Conservation (phyloP, 92 coral and sea anemone genomes). For the Porites evermanni region DNA sequence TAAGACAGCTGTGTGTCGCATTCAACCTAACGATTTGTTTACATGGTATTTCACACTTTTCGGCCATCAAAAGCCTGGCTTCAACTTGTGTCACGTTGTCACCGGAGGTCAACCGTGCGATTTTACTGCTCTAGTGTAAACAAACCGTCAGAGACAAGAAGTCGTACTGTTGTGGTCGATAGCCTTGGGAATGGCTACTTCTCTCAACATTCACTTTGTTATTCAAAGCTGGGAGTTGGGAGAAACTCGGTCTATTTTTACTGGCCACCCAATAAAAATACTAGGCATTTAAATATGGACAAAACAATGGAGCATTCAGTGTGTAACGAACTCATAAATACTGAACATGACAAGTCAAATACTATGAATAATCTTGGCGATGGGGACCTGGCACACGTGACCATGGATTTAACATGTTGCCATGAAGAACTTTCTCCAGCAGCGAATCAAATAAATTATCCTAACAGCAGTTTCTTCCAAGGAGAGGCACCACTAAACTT, state of each 20-base stretch:
- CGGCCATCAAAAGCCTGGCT: not conserved
- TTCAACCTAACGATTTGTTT: not conserved
- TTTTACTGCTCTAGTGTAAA: not conserved
- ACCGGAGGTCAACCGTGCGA: not conserved
- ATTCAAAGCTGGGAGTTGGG: not conserved
- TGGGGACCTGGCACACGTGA: not conserved
- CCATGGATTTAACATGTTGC: not conserved
- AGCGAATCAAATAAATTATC: conserved; percentile 6
- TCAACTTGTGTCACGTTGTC: not conserved
- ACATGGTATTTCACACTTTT: not conserved
- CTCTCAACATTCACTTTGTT: not conserved
- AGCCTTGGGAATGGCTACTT: not conserved
- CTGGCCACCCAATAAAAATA: not conserved
- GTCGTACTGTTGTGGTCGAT: not conserved
- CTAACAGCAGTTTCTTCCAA: not conserved
- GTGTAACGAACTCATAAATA: not conserved
- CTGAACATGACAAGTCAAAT: not conserved
- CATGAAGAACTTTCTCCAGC: not conserved
- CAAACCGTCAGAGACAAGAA: not conserved
- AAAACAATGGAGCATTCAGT: not conserved
- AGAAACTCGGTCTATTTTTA: not conserved
- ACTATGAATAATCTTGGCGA: not conserved
- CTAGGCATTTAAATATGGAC: conserved; percentile 10
- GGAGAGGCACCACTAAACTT: not conserved
- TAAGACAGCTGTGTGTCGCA: not conserved